These are phyloP conservation scores for Protula sp. DNA, from an alignment of 2,888 invertebrate genomes.

Conservation along the genomic window DNA sequence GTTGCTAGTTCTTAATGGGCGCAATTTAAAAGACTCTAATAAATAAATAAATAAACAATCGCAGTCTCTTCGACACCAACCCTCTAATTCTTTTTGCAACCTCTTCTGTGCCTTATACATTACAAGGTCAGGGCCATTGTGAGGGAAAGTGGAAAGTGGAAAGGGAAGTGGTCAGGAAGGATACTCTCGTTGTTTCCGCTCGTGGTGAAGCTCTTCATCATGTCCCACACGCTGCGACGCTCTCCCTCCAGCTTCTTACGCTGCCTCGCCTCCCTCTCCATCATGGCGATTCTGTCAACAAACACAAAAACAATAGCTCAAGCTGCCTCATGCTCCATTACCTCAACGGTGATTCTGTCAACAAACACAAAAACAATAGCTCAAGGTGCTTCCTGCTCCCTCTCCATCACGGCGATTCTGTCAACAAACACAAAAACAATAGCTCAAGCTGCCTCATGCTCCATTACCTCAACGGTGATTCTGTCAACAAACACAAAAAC, in stretches of 20 bases:
- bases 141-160: too few species aligned
- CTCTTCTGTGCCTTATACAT: too few species aligned
- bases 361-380: neutral
- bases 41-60: too few species aligned
- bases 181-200: conserved; percentile 15
- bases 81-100: too few species aligned
- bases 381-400: conserved; percentile 27
- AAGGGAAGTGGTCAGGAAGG: too few species aligned
- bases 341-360: conserved; percentile 40
- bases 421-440: neutral
- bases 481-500: conserved; percentile 19
- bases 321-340: conserved; percentile 18
- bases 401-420: conserved; percentile 43
- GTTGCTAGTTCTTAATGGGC: too few species aligned
- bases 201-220: conserved; percentile 35
- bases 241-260: conserved; percentile 35
- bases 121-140: too few species aligned
- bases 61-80: too few species aligned
- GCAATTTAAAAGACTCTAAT: too few species aligned
- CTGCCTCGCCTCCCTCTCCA: conserved; percentile 38
- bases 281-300: conserved; percentile 37
- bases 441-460: neutral
- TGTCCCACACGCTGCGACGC: conserved; percentile 46
- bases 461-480: conserved; percentile 39
- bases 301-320: neutral